Conservation (phyloP, 2,797 vertebrate species). For the Lithobates sylvaticus region DNA sequence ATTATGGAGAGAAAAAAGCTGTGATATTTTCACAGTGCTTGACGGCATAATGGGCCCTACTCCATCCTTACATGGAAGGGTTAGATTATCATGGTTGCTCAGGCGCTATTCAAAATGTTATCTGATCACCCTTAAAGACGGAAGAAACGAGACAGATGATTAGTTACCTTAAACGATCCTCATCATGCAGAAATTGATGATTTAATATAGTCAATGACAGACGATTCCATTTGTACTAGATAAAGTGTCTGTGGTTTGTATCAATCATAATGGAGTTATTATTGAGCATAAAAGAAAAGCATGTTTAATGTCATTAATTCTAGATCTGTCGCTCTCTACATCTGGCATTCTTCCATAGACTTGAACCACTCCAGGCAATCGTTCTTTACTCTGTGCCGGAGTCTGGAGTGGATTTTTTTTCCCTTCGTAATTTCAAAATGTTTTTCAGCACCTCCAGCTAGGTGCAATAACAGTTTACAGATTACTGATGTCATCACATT, state of each 20-base stretch:
- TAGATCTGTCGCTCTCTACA: constrained; percentile 92
- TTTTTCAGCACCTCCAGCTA: constrained; percentile 94
- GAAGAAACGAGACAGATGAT: constrained; percentile 93
- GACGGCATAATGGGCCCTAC: constrained; percentile 90
- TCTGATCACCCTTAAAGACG: constrained; percentile 95
- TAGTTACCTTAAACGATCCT: constrained; percentile 96
- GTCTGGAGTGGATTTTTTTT: constrained; percentile 78
- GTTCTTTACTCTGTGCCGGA: constrained; percentile 87
- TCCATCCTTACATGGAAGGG: constrained; percentile 91
- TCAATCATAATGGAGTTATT: constrained; percentile 97
- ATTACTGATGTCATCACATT: constrained; percentile 98
- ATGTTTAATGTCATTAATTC: constrained; percentile 98
- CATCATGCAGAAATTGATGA: constrained; percentile 97
- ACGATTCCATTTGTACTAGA: constrained; percentile 96
- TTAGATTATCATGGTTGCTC: constrained; percentile 91
- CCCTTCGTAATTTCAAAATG: constrained; percentile 94
- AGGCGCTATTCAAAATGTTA: constrained; percentile 94
- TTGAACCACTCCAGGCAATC: constrained; percentile 92
- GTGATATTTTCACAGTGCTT: constrained; percentile 88
- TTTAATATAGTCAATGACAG: constrained; percentile 94
- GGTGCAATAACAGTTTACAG: constrained; percentile 96
- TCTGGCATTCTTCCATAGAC: constrained; percentile 94
- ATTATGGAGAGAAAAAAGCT: constrained; percentile 93
- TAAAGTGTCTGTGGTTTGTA: constrained; percentile 90
- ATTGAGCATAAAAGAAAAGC: constrained; percentile 95